phyloP scores from a whole-genome alignment of 2,797 vertebrate genomes.

The Semaprochilodus insignis region DNA sequence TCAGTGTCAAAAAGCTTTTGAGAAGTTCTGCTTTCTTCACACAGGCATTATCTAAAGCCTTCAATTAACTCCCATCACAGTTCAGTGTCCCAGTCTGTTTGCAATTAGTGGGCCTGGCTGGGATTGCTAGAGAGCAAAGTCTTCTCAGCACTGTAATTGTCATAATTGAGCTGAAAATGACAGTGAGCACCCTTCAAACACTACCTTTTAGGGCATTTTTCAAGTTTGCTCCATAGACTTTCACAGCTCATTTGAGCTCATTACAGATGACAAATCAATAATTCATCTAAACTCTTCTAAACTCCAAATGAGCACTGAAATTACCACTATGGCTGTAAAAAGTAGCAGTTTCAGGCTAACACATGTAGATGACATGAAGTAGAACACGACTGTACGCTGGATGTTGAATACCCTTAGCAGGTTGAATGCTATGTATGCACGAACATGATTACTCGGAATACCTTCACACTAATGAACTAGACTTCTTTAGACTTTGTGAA shows the following conservation, averaged over 20 bases:
- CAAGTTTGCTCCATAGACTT: constrained; percentile 23
- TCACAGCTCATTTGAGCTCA: constrained; percentile 36
- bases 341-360: constrained; percentile 1
- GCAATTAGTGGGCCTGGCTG: constrained; percentile 53
- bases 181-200: constrained; percentile 51
- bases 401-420: not conserved
- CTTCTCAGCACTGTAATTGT: constrained; percentile 47
- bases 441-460: not conserved
- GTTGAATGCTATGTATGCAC: not conserved
- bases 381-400: not conserved
- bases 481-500: not conserved
- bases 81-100: constrained; percentile 52
- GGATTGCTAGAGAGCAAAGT: constrained; percentile 22
- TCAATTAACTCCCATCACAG: constrained; percentile 49
- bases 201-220: constrained; percentile 22
- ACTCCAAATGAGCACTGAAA: not conserved
- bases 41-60: constrained; percentile 45
- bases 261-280: constrained; percentile 27
- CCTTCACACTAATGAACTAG: not conserved
- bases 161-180: constrained; percentile 61
- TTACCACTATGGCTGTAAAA: not conserved
- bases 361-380: not conserved
- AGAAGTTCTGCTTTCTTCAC: not conserved
- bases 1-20: not conserved
- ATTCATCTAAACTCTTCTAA: constrained; percentile 11